phyloP scores from a whole-genome alignment of 1,140 invertebrate genomes.

The Triops cancriformis region DNA sequence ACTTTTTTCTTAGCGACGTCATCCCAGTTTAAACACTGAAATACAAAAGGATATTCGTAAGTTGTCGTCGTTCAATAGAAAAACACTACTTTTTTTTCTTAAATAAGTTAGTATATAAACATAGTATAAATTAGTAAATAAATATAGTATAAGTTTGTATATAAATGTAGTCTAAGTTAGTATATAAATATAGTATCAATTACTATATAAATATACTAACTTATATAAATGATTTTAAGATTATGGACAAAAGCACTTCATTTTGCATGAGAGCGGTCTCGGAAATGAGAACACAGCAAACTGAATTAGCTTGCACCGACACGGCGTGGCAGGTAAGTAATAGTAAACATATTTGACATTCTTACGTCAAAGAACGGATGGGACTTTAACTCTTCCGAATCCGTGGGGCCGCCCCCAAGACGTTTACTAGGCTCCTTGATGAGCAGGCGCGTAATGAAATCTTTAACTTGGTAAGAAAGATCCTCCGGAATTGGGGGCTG shows the following conservation, averaged over 20 bases:
- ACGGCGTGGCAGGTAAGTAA: too few species aligned
- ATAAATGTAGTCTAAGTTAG: too few species aligned
- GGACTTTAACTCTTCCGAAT: conserved; percentile 74
- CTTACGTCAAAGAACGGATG: conserved; percentile 70
- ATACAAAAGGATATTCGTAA: not conserved
- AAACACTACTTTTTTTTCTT: not conserved
- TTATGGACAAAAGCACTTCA: too few species aligned
- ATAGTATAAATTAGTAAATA: too few species aligned
- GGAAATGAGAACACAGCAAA: too few species aligned
- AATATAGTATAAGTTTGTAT: too few species aligned
- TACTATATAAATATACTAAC: too few species aligned
- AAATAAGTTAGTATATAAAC: too few species aligned
- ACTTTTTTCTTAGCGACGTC: conserved; percentile 62
- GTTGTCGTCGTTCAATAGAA: not conserved
- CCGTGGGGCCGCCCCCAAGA: conserved; percentile 67
- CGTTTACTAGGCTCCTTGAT: conserved; percentile 79
- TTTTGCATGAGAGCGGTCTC: too few species aligned
- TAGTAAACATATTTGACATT: conserved; percentile 18
- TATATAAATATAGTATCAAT: too few species aligned
- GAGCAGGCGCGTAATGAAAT: conserved; percentile 65
- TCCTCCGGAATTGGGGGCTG: conserved; percentile 74
- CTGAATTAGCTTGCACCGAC: too few species aligned
- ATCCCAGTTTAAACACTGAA: conserved; percentile 63
- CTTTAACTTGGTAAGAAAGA: conserved; percentile 50
- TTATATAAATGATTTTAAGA: too few species aligned